Percentiles rank a stretch among this genome's conserved stretches.
phyloP scores from a whole-genome alignment of 1,140 invertebrate species.

The Pseudomyrmex dendroicus region DNA sequence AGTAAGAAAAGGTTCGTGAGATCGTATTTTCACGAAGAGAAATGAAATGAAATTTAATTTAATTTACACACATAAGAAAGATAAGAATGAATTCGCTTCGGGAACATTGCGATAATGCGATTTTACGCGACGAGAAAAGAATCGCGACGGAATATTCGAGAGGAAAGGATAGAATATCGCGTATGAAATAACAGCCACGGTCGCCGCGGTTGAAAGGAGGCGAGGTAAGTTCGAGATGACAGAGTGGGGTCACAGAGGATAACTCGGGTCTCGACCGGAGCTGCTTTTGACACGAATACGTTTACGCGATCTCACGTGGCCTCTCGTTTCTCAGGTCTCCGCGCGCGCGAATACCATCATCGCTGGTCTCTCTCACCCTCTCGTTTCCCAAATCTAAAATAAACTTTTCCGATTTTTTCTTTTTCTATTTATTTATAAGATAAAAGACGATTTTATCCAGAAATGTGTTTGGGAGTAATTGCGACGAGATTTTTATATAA shows the following conservation, averaged over 20 bases:
- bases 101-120: slow-evolving; percentile 67
- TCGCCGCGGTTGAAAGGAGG: slow-evolving; percentile 52
- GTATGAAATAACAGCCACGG: slow-evolving; percentile 62
- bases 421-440: background rate
- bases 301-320: slow-evolving; percentile 80
- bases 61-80: background rate
- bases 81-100: slow-evolving; percentile 28
- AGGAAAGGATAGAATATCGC: slow-evolving; percentile 44
- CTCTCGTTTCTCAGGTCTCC: slow-evolving; percentile 75
- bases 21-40: background rate
- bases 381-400: background rate
- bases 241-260: slow-evolving; percentile 82
- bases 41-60: background rate
- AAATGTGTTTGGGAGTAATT: background rate
- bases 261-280: slow-evolving; percentile 82
- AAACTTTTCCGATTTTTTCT: background rate
- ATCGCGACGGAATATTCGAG: background rate
- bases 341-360: background rate
- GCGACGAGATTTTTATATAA: background rate
- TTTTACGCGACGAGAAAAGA: slow-evolving; percentile 32
- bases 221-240: slow-evolving; percentile 82
- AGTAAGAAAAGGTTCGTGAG: background rate
- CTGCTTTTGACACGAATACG: slow-evolving; percentile 83
- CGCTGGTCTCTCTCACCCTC: background rate
- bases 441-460: background rate